phyloP scores from a whole-genome alignment of 2,797 vertebrate genomes.

The Urophycis tenuis region DNA sequence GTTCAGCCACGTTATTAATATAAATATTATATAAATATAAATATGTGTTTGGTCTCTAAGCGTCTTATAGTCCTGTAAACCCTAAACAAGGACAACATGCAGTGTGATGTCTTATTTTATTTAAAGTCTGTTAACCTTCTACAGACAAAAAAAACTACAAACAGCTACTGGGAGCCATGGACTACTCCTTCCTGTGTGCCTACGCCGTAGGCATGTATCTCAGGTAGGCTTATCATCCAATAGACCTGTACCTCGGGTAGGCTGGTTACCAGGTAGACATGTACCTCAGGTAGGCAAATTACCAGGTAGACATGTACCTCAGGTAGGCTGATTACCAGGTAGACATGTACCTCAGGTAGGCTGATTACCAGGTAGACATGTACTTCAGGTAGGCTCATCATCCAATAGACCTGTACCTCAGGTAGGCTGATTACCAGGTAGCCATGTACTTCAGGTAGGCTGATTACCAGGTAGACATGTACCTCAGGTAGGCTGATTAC shows the following conservation, averaged over 20 bases:
- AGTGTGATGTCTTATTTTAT: background rate
- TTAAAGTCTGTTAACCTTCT: conserved; percentile 6
- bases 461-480: too few species aligned
- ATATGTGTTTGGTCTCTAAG: background rate
- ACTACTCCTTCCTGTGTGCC: conserved; percentile 90
- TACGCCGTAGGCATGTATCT: conserved; percentile 96
- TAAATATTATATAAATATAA: background rate
- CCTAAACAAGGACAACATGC: background rate
- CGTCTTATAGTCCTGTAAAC: background rate
- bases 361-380: too few species aligned
- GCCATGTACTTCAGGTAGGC: background rate
- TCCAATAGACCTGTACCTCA: too few species aligned
- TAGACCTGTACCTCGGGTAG: background rate
- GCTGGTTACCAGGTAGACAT: background rate
- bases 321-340: background rate
- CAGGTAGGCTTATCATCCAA: conserved; percentile 67
- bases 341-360: background rate
- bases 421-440: background rate
- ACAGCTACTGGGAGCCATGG: conserved; percentile 85
- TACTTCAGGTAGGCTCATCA: conserved; percentile 8
- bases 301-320: too few species aligned
- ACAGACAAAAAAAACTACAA: conserved; percentile 88
- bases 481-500: background rate
- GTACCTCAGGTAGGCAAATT: conserved; percentile 8
- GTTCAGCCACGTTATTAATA: background rate